Evolutionary conservation across 2,113 vertebrate genomes (phyloP).

Genomic region (Cavia porcellus): DNA sequence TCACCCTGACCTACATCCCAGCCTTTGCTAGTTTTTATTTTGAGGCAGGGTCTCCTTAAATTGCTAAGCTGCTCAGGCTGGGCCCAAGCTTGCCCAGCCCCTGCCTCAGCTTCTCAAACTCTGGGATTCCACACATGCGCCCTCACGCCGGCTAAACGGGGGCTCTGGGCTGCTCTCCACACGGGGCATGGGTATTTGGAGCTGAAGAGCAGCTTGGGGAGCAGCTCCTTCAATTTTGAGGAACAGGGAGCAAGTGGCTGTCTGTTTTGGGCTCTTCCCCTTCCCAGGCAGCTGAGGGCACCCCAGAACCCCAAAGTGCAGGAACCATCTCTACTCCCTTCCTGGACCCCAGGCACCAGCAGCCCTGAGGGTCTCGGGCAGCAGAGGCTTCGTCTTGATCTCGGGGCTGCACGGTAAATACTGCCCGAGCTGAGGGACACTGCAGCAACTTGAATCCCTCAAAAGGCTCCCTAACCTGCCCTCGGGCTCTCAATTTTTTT

Average conservation of each 20-base stretch:
- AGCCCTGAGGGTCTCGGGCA: background rate
- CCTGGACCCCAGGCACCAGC: background rate
- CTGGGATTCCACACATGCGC: background rate
- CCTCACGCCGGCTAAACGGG: accelerated
- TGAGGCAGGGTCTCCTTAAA: background rate
- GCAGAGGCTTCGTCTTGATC: background rate
- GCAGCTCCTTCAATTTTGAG: background rate
- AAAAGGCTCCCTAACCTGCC: background rate
- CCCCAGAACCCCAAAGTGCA: background rate
- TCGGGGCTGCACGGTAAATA: background rate
- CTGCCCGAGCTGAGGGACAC: background rate
- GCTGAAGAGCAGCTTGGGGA: accelerated
- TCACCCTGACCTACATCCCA: background rate
- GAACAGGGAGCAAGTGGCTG: background rate
- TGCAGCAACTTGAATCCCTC: background rate
- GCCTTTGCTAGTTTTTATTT: background rate
- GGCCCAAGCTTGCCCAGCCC: background rate
- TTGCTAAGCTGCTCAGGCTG: background rate
- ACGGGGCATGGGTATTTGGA: accelerated
- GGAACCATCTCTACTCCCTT: background rate
- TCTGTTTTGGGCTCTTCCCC: background rate
- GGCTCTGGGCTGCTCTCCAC: background rate
- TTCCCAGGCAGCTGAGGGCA: background rate
- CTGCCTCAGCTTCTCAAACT: background rate
- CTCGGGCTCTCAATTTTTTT: background rate